These are phyloP conservation scores for Vulpes ferrilata DNA, from an alignment of 2,113 vertebrate species.

Conservation along the genomic window DNA sequence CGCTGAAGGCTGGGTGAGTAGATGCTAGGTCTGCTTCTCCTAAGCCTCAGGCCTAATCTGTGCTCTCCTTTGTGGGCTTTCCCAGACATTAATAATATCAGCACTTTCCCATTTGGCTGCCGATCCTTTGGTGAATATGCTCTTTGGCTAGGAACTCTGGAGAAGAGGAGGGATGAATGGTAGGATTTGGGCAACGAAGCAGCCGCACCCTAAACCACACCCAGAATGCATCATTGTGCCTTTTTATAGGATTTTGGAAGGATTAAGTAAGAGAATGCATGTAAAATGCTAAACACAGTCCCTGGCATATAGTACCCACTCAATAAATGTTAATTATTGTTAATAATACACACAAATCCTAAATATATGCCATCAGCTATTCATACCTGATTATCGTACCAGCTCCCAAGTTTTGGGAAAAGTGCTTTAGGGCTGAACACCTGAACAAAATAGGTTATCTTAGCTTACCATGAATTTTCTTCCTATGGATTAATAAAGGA, in stretches of 20 bases:
- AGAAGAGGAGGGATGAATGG: slow-evolving; percentile 36
- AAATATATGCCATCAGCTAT: slow-evolving; percentile 10
- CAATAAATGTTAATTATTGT: slow-evolving; percentile 53
- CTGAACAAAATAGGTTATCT: background rate
- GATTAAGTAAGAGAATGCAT: slow-evolving; percentile 68
- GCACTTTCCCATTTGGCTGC: slow-evolving; percentile 60
- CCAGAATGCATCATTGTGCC: slow-evolving; percentile 24
- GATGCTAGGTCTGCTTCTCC: background rate
- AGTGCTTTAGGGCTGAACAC: background rate
- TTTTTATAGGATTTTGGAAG: slow-evolving; percentile 47
- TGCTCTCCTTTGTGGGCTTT: slow-evolving; percentile 28
- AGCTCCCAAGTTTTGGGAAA: background rate
- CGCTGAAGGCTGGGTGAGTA: background rate
- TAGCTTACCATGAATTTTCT: background rate
- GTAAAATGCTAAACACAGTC: slow-evolving; percentile 34
- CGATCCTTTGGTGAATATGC: slow-evolving; percentile 44
- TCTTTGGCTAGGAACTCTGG: slow-evolving; percentile 58
- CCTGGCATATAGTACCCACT: slow-evolving; percentile 3
- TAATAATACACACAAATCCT: background rate
- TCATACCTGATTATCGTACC: background rate
- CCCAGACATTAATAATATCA: slow-evolving; percentile 57
- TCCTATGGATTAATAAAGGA: background rate
- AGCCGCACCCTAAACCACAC: slow-evolving; percentile 52
- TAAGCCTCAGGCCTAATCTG: slow-evolving; percentile 23
- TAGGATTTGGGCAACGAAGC: slow-evolving; percentile 11